A percentile compares a stretch with the other conserved stretches of the same genome.
These are phyloP conservation scores for Lepilemur septentrionalis DNA, from an alignment of 2,797 vertebrate species.

Conservation along the genomic window DNA sequence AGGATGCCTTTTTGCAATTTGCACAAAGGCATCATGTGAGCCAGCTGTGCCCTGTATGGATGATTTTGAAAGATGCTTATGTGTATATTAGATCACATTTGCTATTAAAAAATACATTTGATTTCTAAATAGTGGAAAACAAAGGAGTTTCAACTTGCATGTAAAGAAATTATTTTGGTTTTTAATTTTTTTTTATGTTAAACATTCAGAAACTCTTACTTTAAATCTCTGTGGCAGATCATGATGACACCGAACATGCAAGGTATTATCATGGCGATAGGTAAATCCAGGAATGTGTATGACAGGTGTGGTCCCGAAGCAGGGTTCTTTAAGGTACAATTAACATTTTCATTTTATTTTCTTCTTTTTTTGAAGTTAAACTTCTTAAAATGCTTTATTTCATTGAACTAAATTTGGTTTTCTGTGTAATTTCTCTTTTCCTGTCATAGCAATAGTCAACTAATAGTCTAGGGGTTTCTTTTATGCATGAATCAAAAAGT, in stretches of 20 bases:
- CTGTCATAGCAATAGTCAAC: background rate
- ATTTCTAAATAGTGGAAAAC: constrained; percentile 50
- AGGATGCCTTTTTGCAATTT: constrained; percentile 22
- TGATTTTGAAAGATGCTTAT: background rate
- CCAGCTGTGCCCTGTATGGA: constrained; percentile 41
- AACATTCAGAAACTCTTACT: constrained; percentile 83
- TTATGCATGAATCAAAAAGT: background rate
- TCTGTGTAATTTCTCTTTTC: constrained; percentile 30
- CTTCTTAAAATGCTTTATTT: constrained; percentile 37
- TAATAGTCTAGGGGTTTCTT: background rate
- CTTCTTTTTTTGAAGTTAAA: constrained; percentile 55
- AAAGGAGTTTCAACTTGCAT: constrained; percentile 81
- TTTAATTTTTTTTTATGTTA: constrained; percentile 76
- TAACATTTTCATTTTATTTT: constrained; percentile 80
- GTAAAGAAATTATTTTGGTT: constrained; percentile 77
- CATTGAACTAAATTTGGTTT: constrained; percentile 56
- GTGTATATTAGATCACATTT: constrained; percentile 43
- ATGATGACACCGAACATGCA: constrained; percentile 99
- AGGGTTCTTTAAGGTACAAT: constrained; percentile 99
- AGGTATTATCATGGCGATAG: constrained; percentile 99
- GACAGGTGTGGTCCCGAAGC: constrained; percentile 98
- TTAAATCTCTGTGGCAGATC: constrained; percentile 92
- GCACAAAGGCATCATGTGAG: background rate
- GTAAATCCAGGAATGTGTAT: constrained; percentile 97
- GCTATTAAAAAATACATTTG: constrained; percentile 57